Conservation (phyloP, 2,113 vertebrate species). For the Vireo altiloquus region DNA sequence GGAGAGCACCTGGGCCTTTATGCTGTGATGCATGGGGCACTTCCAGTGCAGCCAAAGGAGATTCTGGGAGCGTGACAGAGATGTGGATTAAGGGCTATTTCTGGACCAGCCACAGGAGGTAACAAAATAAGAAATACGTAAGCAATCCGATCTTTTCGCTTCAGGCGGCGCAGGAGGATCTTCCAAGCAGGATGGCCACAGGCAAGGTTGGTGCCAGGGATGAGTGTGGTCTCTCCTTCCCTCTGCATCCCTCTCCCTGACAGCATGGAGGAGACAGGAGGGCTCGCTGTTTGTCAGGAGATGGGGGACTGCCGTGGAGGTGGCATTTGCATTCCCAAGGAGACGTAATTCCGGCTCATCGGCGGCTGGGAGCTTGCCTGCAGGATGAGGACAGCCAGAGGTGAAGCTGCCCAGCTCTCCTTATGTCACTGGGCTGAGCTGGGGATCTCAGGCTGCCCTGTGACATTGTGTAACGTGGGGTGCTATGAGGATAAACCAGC, state of each 20-base stretch:
- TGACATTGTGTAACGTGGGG: neutral
- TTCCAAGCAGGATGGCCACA: neutral
- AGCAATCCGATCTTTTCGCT: neutral
- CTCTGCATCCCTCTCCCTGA: neutral
- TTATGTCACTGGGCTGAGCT: neutral
- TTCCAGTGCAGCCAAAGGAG: constrained; percentile 14
- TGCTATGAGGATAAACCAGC: neutral
- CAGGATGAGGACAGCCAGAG: neutral
- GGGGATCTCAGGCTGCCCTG: neutral
- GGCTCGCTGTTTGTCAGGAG: neutral
- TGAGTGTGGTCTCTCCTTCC: neutral
- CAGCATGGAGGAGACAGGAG: neutral
- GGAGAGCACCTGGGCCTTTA: neutral
- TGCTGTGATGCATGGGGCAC: neutral
- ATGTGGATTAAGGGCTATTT: constrained; percentile 52
- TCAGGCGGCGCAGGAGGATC: neutral
- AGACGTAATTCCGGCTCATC: neutral
- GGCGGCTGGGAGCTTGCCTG: neutral
- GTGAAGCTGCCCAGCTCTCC: neutral
- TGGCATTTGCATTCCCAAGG: neutral
- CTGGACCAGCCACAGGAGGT: constrained; percentile 34
- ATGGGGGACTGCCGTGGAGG: fast-evolving
- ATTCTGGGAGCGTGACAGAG: constrained; percentile 29
- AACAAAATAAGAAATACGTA: constrained; percentile 16
- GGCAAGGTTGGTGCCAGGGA: neutral